phyloP scores from a whole-genome alignment of 2,797 vertebrate genomes.

The Fundulus diaphanus region DNA sequence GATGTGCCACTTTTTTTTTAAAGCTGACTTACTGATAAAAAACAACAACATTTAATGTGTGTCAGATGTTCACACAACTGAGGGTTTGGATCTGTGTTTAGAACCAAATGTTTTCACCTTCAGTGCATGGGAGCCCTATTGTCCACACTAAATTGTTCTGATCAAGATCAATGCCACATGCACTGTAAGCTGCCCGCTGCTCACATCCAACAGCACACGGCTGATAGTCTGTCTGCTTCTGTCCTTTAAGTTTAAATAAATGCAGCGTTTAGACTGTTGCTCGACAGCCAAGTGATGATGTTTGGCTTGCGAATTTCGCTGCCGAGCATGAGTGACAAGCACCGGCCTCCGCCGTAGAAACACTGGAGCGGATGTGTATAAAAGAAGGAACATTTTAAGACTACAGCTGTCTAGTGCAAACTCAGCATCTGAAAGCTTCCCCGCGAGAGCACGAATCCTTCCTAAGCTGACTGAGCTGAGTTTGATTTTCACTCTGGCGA shows the following conservation, averaged over 20 bases:
- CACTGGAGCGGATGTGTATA: conserved; percentile 1
- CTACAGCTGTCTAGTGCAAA: not conserved
- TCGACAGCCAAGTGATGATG: not conserved
- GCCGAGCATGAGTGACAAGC: not conserved
- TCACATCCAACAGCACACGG: conserved; percentile 18
- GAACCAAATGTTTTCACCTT: conserved; percentile 11
- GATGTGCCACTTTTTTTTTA: not conserved
- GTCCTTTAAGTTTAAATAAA: not conserved
- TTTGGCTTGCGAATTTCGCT: not conserved
- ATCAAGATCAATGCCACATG: conserved; percentile 32
- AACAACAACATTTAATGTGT: conserved; percentile 31
- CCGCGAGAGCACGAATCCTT: conserved; percentile 5
- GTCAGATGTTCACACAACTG: conserved; percentile 6
- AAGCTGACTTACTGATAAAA: not conserved
- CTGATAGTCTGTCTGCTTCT: not conserved
- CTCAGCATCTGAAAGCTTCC: conserved; percentile 17
- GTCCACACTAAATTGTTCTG: conserved; percentile 22
- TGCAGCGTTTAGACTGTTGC: not conserved
- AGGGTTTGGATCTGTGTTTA: not conserved
- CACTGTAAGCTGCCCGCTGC: conserved; percentile 16
- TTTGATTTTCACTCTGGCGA: conserved; percentile 38
- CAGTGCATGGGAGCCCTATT: conserved; percentile 8
- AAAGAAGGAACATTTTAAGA: no score
- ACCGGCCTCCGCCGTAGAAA: not conserved
- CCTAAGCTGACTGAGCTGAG: conserved; percentile 32